These are phyloP conservation scores for Pocillopora grandis DNA, from an alignment of 92 coral and sea anemone species.

Conservation along the genomic window DNA sequence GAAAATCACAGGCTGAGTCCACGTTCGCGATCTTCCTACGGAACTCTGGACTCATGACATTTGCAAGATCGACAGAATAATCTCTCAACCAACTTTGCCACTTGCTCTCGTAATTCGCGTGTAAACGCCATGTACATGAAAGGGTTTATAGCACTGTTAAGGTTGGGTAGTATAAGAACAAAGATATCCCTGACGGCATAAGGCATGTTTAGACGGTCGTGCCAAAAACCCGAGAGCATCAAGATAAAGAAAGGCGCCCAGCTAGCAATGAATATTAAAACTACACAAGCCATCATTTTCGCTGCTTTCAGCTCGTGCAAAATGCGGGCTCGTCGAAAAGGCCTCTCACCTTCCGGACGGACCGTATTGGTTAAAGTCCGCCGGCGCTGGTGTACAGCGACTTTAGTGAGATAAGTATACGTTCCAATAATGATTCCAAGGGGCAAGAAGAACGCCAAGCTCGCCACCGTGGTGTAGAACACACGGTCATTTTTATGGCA, in stretches of 20 bases:
- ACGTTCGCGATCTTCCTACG: not conserved
- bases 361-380: constrained; percentile 49
- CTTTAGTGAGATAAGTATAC: constrained; percentile 75
- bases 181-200: constrained; percentile 23
- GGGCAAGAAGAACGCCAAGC: constrained; percentile 70
- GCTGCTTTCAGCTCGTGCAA: constrained; percentile 75
- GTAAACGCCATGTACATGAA: constrained; percentile 76
- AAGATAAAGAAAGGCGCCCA: constrained; percentile 84
- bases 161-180: constrained; percentile 70
- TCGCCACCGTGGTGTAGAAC: constrained; percentile 71
- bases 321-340: constrained; percentile 52
- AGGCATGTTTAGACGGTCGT: constrained; percentile 22
- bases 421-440: constrained; percentile 58
- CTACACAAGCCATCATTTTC: constrained; percentile 82
- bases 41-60: not conserved
- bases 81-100: constrained; percentile 14
- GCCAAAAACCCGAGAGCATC: constrained; percentile 67
- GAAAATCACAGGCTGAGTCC: not conserved
- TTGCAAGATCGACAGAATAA: constrained; percentile 8
- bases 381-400: constrained; percentile 60
- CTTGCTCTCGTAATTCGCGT: constrained; percentile 65
- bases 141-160: constrained; percentile 79
- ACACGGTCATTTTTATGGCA: constrained; percentile 70
- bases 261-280: constrained; percentile 67
- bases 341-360: constrained; percentile 29